Percentiles rank a stretch among this genome's conserved stretches.
Conservation (phyloP, 2,888 invertebrate species). For the Prosapia bicincta region DNA sequence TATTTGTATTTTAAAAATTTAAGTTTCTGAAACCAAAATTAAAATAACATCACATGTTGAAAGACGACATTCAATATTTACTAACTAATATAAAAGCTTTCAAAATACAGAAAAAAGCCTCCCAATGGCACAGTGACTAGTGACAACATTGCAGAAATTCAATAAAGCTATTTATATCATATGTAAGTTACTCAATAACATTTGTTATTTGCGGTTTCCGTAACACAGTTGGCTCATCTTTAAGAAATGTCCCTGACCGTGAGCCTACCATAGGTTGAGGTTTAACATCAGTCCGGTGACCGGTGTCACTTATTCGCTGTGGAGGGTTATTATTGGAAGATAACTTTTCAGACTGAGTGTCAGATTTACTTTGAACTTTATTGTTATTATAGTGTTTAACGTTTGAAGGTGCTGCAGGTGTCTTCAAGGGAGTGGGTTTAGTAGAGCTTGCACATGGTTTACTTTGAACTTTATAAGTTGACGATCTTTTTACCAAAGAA, state of each 20-base stretch:
- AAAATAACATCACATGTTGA: background rate
- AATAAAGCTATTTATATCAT: slow-evolving; percentile 37
- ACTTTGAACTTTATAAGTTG: slow-evolving; percentile 34
- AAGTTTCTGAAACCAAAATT: background rate
- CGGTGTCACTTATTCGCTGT: slow-evolving; percentile 4
- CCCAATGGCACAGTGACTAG: slow-evolving; percentile 31
- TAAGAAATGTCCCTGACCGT: slow-evolving; percentile 69
- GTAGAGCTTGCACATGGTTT: slow-evolving; percentile 26
- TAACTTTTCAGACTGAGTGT: slow-evolving; percentile 26
- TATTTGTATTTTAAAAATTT: background rate
- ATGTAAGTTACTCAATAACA: slow-evolving; percentile 26
- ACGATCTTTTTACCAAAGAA: slow-evolving; percentile 24
- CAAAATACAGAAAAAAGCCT: slow-evolving; percentile 16
- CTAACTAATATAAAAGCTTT: background rate
- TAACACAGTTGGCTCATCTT: slow-evolving; percentile 67
- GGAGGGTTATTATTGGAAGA: slow-evolving; percentile 28
- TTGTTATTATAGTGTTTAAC: slow-evolving; percentile 32
- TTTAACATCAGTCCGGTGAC: slow-evolving; percentile 18
- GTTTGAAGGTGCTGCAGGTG: slow-evolving; percentile 22
- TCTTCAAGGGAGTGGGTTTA: slow-evolving; percentile 28
- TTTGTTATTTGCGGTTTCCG: slow-evolving; percentile 43
- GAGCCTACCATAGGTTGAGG: slow-evolving; percentile 48
- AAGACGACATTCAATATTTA: background rate
- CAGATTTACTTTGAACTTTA: slow-evolving; percentile 15
- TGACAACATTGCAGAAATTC: slow-evolving; percentile 44